Evolutionary conservation across 2,797 vertebrate genomes (phyloP).

Genomic region (Pangasius larnaudii): DNA sequence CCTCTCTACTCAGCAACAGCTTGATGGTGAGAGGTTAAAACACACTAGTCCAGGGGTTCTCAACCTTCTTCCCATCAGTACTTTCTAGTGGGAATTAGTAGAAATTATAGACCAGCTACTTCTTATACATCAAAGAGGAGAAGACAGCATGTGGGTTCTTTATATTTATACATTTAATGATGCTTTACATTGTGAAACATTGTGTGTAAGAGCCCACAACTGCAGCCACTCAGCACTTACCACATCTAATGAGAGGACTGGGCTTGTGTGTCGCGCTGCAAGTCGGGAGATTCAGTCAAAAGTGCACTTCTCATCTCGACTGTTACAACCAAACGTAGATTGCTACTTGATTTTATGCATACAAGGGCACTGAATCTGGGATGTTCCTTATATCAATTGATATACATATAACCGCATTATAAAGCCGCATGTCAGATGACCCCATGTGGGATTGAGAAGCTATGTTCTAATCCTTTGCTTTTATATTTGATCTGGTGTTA

Average conservation of each 20-base stretch:
- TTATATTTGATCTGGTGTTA: background rate
- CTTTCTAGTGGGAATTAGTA: background rate
- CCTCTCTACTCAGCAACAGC: conserved; percentile 33
- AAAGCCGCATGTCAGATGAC: background rate
- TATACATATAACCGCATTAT: background rate
- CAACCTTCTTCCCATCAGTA: background rate
- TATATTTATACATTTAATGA: background rate
- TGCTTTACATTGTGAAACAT: background rate
- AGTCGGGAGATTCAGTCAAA: background rate
- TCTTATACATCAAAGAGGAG: background rate
- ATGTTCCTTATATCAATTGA: background rate
- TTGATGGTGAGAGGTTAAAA: conserved; percentile 32
- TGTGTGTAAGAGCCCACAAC: no score
- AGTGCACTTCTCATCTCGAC: no score
- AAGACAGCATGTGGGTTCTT: background rate
- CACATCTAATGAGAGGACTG: background rate
- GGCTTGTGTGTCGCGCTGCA: background rate
- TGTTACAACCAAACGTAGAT: background rate
- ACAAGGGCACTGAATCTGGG: background rate
- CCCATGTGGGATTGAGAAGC: background rate
- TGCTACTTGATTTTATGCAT: background rate
- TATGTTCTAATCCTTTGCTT: background rate
- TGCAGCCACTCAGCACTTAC: background rate
- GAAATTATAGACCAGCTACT: background rate
- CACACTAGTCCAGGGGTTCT: background rate